Evolutionary conservation across 2,888 invertebrate species (phyloP), one percentile per base, ranked within the genome.

Genomic region (Orthonychiurus folsomi): DNA sequence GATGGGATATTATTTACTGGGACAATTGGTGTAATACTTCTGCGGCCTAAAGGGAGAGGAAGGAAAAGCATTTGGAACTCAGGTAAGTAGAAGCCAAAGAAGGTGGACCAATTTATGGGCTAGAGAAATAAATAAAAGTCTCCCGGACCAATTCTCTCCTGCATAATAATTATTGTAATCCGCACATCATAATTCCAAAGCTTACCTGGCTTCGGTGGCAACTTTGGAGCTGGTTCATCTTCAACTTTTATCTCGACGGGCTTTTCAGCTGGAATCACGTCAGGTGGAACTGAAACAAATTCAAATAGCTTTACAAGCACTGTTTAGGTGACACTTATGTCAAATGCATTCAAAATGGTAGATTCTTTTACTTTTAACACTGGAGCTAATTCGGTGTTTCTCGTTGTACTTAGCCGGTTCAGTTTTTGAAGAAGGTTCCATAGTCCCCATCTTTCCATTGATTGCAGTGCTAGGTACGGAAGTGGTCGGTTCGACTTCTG

Each of bases 141-240:
- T n/a, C n/a, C n/a, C n/a, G n/a, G n/a, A n/a, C n/a, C n/a, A 52
- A 52, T 52, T n/a, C n/a, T n/a, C 52, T 52, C n/a, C 3, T 52
- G 52, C 23, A 52, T 15, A 12, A 3, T 21, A 52, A 20, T 18
- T 3, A 52, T 9, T n/a, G n/a, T 52, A 5, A 37, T 5, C 37
- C 37, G 15, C 5, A 37, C 15, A 9, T 37, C 15, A 37, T 9
- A 37, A 37, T 37, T 37, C 15, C n/a, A n/a, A n/a, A 53, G 69
- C 77, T 78, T 75, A 86, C 86, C 82, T 74, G 88, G 88, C 80
- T 89, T 89, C 23, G 88, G 87, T 67, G 89, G 89, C 68, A 89
- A 78, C 64, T 80, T 79, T 3, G 88, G 87, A 70, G 84, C 84
- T 55, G 79, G 73, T 63, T 78, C 78, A 28, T 65, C 69, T 52